Evolutionary conservation across 2,797 vertebrate genomes (phyloP).

Genomic region (Periophthalmus magnuspinnatus): DNA sequence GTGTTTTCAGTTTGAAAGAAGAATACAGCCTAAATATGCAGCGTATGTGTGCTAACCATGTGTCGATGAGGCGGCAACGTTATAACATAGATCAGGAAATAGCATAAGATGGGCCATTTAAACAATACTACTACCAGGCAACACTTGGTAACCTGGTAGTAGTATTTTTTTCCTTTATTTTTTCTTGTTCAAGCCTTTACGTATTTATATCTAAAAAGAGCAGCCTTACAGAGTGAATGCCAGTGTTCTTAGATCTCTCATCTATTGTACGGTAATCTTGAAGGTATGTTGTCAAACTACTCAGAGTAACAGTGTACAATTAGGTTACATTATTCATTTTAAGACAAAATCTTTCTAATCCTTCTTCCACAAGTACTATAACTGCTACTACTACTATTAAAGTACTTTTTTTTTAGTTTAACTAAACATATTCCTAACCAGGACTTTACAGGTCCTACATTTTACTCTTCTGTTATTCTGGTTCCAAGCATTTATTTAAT

Average conservation of each 20-base stretch:
- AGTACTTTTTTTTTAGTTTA: neutral
- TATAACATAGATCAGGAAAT: no score
- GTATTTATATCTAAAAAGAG: neutral
- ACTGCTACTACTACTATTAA: neutral
- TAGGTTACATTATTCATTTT: neutral
- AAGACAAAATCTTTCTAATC: neutral
- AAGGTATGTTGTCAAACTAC: neutral
- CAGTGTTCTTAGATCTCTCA: neutral
- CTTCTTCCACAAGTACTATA: neutral
- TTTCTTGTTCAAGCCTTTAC: neutral
- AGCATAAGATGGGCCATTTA: no score
- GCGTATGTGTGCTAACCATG: no score
- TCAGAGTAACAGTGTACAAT: neutral
- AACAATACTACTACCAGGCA: no score
- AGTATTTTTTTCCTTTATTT: neutral
- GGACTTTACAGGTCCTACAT: neutral
- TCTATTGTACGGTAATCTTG: neutral
- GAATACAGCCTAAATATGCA: no score
- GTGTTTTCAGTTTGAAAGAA: no score
- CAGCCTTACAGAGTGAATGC: no score
- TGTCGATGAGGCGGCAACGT: no score
- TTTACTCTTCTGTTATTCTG: conserved; percentile 21
- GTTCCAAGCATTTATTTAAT: conserved; percentile 55
- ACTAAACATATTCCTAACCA: neutral
- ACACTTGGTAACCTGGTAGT: no score